Conservation (phyloP, 2,113 vertebrate species). For the Plecotus auritus region DNA sequence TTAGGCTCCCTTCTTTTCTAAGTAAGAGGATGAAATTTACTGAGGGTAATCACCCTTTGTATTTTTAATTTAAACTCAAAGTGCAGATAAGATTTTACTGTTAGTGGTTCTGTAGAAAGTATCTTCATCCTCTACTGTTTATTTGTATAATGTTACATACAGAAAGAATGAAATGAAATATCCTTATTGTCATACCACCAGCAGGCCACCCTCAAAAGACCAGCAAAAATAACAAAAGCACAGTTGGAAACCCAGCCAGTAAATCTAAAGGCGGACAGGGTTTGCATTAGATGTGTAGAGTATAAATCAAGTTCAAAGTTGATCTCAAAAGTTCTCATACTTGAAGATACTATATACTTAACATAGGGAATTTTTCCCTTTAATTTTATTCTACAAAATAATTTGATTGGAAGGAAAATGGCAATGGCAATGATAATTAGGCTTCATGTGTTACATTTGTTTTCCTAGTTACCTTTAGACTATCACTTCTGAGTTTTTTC, state of each 20-base stretch:
- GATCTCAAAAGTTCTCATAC: neutral
- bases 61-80: slow-evolving; percentile 32
- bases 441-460: slow-evolving; percentile 25
- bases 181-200: neutral
- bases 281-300: slow-evolving; percentile 14
- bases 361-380: neutral
- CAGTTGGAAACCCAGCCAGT: slow-evolving; percentile 44
- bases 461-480: slow-evolving; percentile 48
- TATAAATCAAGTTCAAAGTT: neutral
- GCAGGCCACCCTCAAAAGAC: slow-evolving; percentile 16
- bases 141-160: neutral
- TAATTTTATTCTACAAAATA: slow-evolving; percentile 26
- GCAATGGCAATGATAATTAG: slow-evolving; percentile 14
- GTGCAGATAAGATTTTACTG: neutral
- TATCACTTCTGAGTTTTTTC: slow-evolving; percentile 57
- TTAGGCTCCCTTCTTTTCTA: slow-evolving; percentile 37
- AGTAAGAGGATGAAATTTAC: slow-evolving; percentile 36
- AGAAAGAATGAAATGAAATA: slow-evolving; percentile 23
- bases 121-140: neutral
- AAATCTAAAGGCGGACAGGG: slow-evolving; percentile 21
- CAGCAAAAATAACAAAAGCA: slow-evolving; percentile 41
- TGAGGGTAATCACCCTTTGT: slow-evolving; percentile 27
- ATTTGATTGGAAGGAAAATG: slow-evolving; percentile 26
- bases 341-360: slow-evolving; percentile 1
- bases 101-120: slow-evolving; percentile 33